Evolutionary conservation across 1,140 invertebrate species (phyloP).

Genomic region (Drosophila bocki): DNA sequence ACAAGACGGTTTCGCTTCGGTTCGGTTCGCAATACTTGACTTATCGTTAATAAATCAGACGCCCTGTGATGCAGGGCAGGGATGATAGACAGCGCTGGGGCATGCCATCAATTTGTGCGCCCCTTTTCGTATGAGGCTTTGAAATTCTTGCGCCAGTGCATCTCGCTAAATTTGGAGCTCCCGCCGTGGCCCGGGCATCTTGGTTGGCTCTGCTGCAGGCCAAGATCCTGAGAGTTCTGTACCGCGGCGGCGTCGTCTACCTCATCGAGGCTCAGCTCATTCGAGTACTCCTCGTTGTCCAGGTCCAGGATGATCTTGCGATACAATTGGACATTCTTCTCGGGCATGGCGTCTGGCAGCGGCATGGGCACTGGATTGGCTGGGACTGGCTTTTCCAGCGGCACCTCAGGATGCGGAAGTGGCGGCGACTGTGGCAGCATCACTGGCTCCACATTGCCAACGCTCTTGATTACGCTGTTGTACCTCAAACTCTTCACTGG

Average conservation of each 20-base stretch:
- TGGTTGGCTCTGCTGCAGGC: constrained; percentile 22
- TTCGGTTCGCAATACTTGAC: constrained; percentile 43
- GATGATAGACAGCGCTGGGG: constrained; percentile 11
- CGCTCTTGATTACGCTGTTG: constrained; percentile 74
- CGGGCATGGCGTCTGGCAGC: constrained; percentile 45
- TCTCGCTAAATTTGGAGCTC: constrained; percentile 66
- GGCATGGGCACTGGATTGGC: constrained; percentile 11
- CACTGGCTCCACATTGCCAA: constrained; percentile 76
- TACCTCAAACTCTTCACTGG: constrained; percentile 30
- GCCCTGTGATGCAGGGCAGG: constrained; percentile 18
- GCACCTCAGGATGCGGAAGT: neutral
- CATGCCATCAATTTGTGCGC: constrained; percentile 54
- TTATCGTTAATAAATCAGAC: constrained; percentile 49
- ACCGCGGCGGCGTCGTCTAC: constrained; percentile 20
- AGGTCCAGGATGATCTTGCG: constrained; percentile 76
- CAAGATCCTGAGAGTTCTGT: constrained; percentile 18
- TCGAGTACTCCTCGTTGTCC: constrained; percentile 70
- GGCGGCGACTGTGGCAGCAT: constrained; percentile 7
- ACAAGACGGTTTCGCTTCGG: constrained; percentile 28
- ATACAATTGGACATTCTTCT: constrained; percentile 73
- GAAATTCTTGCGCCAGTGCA: constrained; percentile 74
- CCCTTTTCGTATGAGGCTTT: constrained; percentile 66
- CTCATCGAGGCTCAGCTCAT: constrained; percentile 53
- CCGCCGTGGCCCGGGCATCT: constrained; percentile 17
- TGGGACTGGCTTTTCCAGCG: constrained; percentile 6